phyloP scores from a whole-genome alignment of 2,113 vertebrate genomes.

The Dromaius novaehollandiae region DNA sequence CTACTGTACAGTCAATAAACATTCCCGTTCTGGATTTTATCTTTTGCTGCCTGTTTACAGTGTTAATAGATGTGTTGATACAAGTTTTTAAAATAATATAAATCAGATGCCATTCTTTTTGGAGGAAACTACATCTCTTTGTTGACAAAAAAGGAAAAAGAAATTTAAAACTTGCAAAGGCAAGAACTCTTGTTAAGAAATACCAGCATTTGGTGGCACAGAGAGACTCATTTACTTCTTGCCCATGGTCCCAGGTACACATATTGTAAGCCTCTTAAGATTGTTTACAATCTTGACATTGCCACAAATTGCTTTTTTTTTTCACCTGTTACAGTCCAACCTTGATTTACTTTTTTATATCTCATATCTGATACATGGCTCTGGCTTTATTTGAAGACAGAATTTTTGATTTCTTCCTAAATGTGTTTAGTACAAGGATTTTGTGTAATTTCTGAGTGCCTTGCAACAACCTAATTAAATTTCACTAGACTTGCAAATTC shows the following conservation, averaged over 20 bases:
- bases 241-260: accelerated
- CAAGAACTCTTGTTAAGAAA: neutral
- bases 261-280: neutral
- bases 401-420: neutral
- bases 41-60: neutral
- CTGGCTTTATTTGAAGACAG: neutral
- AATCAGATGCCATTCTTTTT: neutral
- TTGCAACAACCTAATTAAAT: neutral
- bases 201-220: neutral
- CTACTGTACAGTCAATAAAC: neutral
- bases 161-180: neutral
- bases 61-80: neutral
- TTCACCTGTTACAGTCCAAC: neutral
- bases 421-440: neutral
- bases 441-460: neutral
- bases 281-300: neutral
- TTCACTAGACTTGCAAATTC: neutral
- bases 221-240: neutral
- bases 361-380: neutral
- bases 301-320: neutral
- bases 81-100: neutral
- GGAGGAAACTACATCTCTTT: neutral
- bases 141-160: neutral
- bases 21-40: neutral
- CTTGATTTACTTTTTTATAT: neutral